Conservation (phyloP, 1,140 invertebrate genomes). For the Drosophila pseudoananassae region DNA sequence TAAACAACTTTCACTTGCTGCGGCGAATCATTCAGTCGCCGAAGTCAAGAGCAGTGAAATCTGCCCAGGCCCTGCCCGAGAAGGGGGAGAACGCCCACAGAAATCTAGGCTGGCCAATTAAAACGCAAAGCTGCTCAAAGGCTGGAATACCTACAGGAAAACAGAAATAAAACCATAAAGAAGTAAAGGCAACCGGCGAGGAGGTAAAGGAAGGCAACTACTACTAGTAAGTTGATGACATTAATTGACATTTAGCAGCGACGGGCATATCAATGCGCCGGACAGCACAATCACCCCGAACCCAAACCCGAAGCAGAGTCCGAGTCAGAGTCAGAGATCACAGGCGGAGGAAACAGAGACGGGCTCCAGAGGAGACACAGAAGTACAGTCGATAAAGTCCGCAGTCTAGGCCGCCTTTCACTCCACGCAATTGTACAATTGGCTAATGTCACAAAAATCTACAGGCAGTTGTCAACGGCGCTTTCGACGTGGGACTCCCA, state of each 20-base stretch:
- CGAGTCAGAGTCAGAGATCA: conserved; percentile 27
- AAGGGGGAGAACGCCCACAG: conserved; percentile 34
- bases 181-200: conserved; percentile 34
- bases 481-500: conserved; percentile 76
- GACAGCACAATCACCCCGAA: conserved; percentile 79
- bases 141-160: conserved; percentile 10
- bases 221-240: conserved; percentile 67
- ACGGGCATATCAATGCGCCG: conserved; percentile 78
- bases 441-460: conserved; percentile 78
- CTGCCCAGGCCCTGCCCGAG: conserved; percentile 9
- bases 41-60: conserved; percentile 71
- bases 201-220: conserved; percentile 41
- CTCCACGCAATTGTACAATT: conserved; percentile 79
- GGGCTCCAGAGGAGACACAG: neutral
- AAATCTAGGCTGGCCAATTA: conserved; percentile 73
- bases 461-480: conserved; percentile 76
- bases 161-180: conserved; percentile 7
- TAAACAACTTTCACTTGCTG: conserved; percentile 76
- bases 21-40: conserved; percentile 30
- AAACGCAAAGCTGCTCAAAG: conserved; percentile 76
- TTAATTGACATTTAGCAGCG: conserved; percentile 82
- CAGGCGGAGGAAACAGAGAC: neutral
- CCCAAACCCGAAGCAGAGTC: conserved; percentile 40
- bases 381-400: conserved; percentile 38
- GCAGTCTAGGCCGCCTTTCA: conserved; percentile 70